phyloP scores from a whole-genome alignment of 2,797 vertebrate genomes.

The Mus caroli region DNA sequence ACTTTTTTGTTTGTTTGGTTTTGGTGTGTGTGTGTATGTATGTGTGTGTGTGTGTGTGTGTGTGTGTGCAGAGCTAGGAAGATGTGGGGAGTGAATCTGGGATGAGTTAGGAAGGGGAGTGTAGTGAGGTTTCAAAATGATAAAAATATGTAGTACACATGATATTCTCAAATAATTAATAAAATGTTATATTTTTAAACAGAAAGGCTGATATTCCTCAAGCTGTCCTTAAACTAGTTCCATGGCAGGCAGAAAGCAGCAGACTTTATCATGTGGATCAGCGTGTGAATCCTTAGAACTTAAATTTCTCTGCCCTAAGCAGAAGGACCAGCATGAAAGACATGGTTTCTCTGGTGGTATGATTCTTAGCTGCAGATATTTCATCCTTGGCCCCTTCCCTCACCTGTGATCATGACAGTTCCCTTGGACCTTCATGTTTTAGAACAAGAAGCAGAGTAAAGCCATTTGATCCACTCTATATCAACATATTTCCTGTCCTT shows the following conservation, averaged over 20 bases:
- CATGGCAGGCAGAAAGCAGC: rapidly evolving
- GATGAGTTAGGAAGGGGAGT: background rate
- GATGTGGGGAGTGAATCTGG: background rate
- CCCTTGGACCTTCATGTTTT: background rate
- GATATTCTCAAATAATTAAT: background rate
- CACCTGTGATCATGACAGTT: background rate
- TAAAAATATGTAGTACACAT: background rate
- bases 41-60: background rate
- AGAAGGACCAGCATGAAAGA: background rate
- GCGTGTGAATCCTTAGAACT: background rate
- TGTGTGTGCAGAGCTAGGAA: background rate
- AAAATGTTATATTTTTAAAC: background rate
- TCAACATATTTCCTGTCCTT: background rate
- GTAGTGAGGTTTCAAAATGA: background rate
- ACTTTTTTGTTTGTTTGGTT: background rate
- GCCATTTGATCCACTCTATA: background rate
- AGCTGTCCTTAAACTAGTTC: background rate
- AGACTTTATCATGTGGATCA: background rate
- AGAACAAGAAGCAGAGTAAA: background rate
- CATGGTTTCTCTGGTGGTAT: background rate
- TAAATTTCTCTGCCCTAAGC: background rate
- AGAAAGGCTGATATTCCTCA: background rate
- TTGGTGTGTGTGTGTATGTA: background rate
- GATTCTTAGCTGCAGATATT: background rate
- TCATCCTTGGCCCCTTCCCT: background rate